These are phyloP conservation scores for Taenioides sp. DNA, from an alignment of 2,797 vertebrate genomes.

Conservation along the genomic window DNA sequence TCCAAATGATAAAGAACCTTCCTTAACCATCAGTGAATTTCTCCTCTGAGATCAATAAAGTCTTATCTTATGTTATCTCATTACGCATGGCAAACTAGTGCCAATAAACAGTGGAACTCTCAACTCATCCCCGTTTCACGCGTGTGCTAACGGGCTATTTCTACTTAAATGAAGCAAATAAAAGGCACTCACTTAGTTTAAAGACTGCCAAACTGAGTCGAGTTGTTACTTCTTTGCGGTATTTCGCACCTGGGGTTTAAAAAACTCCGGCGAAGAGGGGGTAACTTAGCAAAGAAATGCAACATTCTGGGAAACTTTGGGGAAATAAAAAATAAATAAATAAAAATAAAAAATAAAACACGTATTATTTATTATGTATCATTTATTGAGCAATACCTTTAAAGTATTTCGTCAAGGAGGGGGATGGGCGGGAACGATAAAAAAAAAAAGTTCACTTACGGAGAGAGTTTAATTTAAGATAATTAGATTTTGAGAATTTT, in stretches of 20 bases:
- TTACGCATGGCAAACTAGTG: not conserved
- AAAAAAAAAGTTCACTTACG: not conserved
- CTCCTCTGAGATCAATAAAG: too few species aligned
- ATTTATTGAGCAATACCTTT: not conserved
- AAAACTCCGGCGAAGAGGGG: not conserved
- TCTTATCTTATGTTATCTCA: too few species aligned
- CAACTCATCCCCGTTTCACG: not conserved
- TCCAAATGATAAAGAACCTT: too few species aligned
- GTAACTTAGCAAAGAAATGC: not conserved
- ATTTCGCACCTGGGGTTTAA: conserved; percentile 36
- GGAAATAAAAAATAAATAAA: too few species aligned
- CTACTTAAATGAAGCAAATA: not conserved
- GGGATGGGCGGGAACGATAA: not conserved
- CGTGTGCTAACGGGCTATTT: not conserved
- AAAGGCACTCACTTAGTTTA: not conserved
- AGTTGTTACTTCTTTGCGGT: conserved; percentile 12
- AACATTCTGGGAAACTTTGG: conserved; percentile 1
- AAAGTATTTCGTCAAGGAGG: not conserved
- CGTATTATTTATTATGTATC: too few species aligned
- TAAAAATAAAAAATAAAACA: too few species aligned
- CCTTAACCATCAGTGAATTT: too few species aligned
- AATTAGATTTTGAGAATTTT: too few species aligned
- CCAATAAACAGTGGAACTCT: too few species aligned
- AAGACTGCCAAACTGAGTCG: not conserved
- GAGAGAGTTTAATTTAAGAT: too few species aligned